These are phyloP conservation scores for Endotricha flammealis DNA, from an alignment of 2,888 invertebrate genomes.

Conservation along the genomic window DNA sequence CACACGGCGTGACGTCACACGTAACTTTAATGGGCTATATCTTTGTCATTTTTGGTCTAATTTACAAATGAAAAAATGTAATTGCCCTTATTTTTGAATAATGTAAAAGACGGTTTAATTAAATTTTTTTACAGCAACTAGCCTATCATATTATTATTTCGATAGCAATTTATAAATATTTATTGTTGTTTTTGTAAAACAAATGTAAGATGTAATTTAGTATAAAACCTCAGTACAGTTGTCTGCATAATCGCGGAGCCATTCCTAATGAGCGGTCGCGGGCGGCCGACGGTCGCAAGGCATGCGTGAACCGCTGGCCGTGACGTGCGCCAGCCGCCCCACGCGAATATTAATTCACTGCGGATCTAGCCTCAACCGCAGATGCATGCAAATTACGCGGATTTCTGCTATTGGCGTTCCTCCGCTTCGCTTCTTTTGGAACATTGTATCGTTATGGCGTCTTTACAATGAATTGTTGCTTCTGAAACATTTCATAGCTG, in stretches of 20 bases:
- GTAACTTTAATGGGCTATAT: no score
- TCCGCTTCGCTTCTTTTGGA: conserved; percentile 2
- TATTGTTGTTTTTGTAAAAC: no score
- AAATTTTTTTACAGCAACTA: no score
- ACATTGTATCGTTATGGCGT: background rate
- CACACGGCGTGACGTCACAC: no score
- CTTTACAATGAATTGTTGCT: background rate
- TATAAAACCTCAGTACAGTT: background rate
- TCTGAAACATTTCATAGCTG: background rate
- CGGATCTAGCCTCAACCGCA: conserved; percentile 47
- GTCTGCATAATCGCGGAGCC: conserved; percentile 16
- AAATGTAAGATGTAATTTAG: no score
- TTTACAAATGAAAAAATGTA: no score
- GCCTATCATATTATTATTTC: no score
- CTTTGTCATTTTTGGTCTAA: no score
- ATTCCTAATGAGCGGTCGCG: conserved; percentile 38
- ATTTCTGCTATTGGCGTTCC: conserved; percentile 24
- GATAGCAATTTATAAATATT: no score
- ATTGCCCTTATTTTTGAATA: no score
- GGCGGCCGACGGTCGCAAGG: conserved; percentile 47
- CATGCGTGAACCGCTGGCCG: conserved; percentile 59
- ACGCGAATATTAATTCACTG: conserved; percentile 62
- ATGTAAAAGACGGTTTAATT: no score
- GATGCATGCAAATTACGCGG: conserved; percentile 38
- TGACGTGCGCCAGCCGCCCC: conserved; percentile 34